phyloP scores from a whole-genome alignment of 2,797 vertebrate genomes.

The Lithobates pipiens region DNA sequence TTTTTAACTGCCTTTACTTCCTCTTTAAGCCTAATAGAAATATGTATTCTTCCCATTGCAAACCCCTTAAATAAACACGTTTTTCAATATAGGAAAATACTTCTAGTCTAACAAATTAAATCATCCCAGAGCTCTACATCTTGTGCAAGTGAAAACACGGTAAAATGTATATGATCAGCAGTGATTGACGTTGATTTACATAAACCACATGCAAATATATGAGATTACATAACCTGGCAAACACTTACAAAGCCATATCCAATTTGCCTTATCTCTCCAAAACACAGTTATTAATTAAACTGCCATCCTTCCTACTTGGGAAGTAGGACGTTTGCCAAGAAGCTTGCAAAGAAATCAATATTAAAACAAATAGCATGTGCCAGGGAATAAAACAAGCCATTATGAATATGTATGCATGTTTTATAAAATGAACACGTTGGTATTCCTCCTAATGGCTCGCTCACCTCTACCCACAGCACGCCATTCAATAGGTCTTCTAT shows the following conservation, averaged over 20 bases:
- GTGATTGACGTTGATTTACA: neutral
- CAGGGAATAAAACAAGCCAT: slow-evolving; percentile 7
- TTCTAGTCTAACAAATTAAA: neutral
- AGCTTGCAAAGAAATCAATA: slow-evolving; percentile 32
- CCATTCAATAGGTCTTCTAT: neutral
- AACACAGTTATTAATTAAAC: slow-evolving; percentile 50
- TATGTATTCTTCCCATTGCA: neutral
- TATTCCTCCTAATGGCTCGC: neutral
- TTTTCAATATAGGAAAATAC: neutral
- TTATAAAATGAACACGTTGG: neutral
- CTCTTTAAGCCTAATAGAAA: neutral
- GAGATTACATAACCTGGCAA: slow-evolving; percentile 48
- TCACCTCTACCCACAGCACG: neutral
- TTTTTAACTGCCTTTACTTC: no score
- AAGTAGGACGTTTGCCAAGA: neutral
- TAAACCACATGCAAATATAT: slow-evolving; percentile 23
- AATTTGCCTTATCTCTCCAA: slow-evolving; percentile 33
- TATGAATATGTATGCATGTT: neutral
- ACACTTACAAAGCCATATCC: slow-evolving; percentile 25
- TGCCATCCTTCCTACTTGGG: slow-evolving; percentile 36
- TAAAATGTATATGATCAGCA: neutral
- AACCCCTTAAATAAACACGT: neutral
- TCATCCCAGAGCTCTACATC: neutral
- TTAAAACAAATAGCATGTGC: slow-evolving; percentile 35
- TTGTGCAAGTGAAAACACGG: neutral